Conservation (phyloP, 64 coral and sea anemone genomes). For the Pocillopora damicornis region DNA sequence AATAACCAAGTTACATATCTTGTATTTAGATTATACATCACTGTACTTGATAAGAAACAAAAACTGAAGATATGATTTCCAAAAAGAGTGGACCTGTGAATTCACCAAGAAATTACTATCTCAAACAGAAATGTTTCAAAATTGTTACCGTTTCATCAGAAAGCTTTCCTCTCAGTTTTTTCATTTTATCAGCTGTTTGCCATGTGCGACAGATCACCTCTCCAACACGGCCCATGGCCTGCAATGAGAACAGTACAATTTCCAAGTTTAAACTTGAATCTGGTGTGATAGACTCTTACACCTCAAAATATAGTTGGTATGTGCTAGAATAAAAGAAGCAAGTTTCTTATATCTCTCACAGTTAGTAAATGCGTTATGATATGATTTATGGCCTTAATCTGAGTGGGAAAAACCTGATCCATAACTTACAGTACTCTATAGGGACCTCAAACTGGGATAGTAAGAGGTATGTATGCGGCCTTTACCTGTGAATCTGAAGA, state of each 20-base stretch:
- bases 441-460: not conserved
- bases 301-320: too few relatives aligned
- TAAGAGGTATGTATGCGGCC: not conserved
- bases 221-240: slow-evolving; percentile 84
- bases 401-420: too few relatives aligned
- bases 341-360: too few relatives aligned
- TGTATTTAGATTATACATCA: not conserved
- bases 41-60: too few relatives aligned
- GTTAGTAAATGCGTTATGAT: too few relatives aligned
- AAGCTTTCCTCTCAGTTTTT: slow-evolving; percentile 57
- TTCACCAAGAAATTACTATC: too few relatives aligned
- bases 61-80: too few relatives aligned
- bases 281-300: too few relatives aligned
- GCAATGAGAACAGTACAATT: not conserved
- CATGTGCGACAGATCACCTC: slow-evolving; percentile 81
- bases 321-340: too few relatives aligned
- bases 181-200: slow-evolving; percentile 85
- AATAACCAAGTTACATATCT: not conserved
- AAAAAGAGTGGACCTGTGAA: too few relatives aligned
- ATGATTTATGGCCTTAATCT: too few relatives aligned
- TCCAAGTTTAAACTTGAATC: too few relatives aligned
- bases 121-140: not conserved
- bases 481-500: slow-evolving; percentile 79
- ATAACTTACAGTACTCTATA: not conserved
- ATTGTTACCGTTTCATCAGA: slow-evolving; percentile 62